Base-by-base conservation (phyloP, 2,797 vertebrate species). In the Parauchenoglanis punctatus region DNA sequence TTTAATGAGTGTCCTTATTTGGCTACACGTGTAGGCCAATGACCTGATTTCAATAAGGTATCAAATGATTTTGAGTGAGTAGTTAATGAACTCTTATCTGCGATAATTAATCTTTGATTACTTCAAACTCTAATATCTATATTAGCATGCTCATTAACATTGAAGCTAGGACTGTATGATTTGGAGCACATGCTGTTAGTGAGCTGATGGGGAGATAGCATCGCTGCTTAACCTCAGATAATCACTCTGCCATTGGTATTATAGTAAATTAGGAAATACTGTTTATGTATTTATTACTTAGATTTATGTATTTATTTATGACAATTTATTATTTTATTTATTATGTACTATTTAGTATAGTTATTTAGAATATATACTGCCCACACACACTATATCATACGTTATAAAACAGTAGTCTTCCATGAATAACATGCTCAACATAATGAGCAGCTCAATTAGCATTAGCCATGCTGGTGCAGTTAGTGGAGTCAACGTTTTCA, bases 31-130 rank as follows among this genome's bases (percentile, higher is more conserved):
- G 89, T 89, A 87, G 85, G 89, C 82, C 84, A 88, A 67, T 87
- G 91, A 89, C 89, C 90, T 90, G 88, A 91, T 91, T 88, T 91
- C 86, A 90, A 89, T 91, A 92, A 86, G 88, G 70, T 85, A 90
- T 92, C 88, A 91, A 89, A 91, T 91, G 90, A 89, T 86, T 88
- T 88, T 90, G 89, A 89, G 90, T 86, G 68, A 92, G 86, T 89
- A 87, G 87, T 92, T 92, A 91, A 92, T 92, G 91, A 92, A 89
- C 88, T 91, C 89, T 88, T 91, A 92, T 91, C 89, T 91, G 88
- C 82, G 90, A 91, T 90, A 91, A 90, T 91, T 92, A 92, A 91
- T 90, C 88, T 91, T 84, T 89, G 90, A 90, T 92, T 90, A 90
- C 90, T 88, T 85, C 88, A 82, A 76, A 88, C 85, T 91, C 87